Evolutionary conservation across 1,140 invertebrate genomes (phyloP), one percentile per base, ranked within the genome.

Genomic region (Neodiprion fabricii): DNA sequence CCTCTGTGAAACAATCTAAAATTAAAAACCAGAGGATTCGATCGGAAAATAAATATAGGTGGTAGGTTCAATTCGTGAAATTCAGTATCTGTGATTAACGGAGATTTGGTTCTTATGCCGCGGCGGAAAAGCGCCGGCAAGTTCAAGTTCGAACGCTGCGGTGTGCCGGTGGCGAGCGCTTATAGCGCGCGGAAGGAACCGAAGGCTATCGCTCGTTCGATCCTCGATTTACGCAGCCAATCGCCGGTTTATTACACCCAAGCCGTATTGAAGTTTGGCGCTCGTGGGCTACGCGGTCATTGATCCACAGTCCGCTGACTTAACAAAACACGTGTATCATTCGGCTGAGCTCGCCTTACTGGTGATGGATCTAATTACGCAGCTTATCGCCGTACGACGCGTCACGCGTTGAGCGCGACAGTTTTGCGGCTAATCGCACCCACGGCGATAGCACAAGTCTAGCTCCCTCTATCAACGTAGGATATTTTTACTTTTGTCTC

Each of bases 351-450:
- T 69, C 11, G 67, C 14, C 40, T 69, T 69, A 72, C 73, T 76
- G 70, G 71, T 71, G 40, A 23, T 49, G 61, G 71, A 74, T 61
- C 11, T 61, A 61, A 61, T 53, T 71, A 65, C 72, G 48, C 48
- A 48, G 40, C 14, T 23, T 71, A 74, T 65, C 67, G 73, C n/a
- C 7, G 5, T 40, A 40, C 28, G 28, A 40, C 40, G 4, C 67
- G 53, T 21, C 12, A 53, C 48, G 61, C 72, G 70, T 73, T 76
- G 50, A 80, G 77, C 79, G 53, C 53, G 11, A 61, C n/a, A 61
- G 53, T 61, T 17, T 9, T 9, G 53, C n/a, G 53, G 53, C 5
- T 61, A 9, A 61, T 61, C 53, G 11, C 11, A 61, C 11, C 53
- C 53, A 40, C 53, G 53, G 9, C 53, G 53, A 61, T 61, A 40